Evolutionary conservation across 2,113 vertebrate species (phyloP).

Genomic region (Albula glossodonta): DNA sequence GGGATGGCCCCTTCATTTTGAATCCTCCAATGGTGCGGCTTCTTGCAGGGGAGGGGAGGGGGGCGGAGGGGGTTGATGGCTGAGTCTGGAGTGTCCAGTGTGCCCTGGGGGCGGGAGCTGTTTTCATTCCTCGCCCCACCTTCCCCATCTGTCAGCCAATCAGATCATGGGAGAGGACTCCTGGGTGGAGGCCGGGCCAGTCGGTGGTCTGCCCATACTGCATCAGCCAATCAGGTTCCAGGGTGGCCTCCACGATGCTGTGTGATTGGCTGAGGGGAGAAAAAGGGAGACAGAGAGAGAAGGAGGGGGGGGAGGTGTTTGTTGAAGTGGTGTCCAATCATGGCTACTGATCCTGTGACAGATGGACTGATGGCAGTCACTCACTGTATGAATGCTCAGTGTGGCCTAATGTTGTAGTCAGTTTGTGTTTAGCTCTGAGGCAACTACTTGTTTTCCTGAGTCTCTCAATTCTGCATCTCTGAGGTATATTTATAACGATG

Average conservation of each 20-base stretch:
- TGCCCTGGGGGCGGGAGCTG: slow-evolving; percentile 64
- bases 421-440: slow-evolving; percentile 65
- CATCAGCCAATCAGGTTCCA: slow-evolving; percentile 78
- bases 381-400: slow-evolving; percentile 28
- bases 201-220: slow-evolving; percentile 69
- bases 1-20: slow-evolving; percentile 27
- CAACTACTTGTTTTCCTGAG: slow-evolving; percentile 76
- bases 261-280: slow-evolving; percentile 73
- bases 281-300: slow-evolving; percentile 65
- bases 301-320: slow-evolving; percentile 64
- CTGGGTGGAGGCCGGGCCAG: slow-evolving; percentile 73
- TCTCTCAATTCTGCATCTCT: slow-evolving; percentile 59
- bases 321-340: slow-evolving; percentile 69
- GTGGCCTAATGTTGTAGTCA: slow-evolving; percentile 41
- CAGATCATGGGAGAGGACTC: slow-evolving; percentile 72
- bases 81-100: slow-evolving; percentile 66
- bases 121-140: slow-evolving; percentile 54
- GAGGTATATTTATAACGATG: slow-evolving; percentile 74
- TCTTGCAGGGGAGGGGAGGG: slow-evolving; percentile 35
- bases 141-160: slow-evolving; percentile 77
- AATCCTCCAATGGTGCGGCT: slow-evolving; percentile 31
- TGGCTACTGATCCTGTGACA: slow-evolving; percentile 52
- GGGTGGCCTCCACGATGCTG: slow-evolving; percentile 78
- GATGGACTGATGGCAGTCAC: slow-evolving; percentile 59
- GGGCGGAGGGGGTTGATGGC: slow-evolving; percentile 46